Evolutionary conservation across 2,113 vertebrate species (phyloP), one percentile per base, ranked within the genome.

Genomic region (Cynoglossus semilaevis): DNA sequence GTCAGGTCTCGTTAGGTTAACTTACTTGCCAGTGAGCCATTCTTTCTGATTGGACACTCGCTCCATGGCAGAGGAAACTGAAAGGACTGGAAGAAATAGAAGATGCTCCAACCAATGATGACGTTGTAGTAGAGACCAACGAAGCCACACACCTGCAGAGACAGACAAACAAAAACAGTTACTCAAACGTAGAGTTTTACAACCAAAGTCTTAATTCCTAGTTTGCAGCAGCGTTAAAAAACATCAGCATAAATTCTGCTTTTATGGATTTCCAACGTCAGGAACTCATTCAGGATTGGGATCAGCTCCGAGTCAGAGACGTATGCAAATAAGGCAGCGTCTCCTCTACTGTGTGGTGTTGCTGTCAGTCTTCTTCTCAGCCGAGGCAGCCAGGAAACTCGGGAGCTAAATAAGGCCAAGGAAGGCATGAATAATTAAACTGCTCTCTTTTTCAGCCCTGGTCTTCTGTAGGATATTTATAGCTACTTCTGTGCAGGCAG

Each of bases 71-170:
- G 88, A 8, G 97, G 97, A 66, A 93, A 95, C 90, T 99, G 97
- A 86, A 99, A 99, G 35, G 97, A 98, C 85, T 99, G 93, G 74
- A 99, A 98, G 86, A 99, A 98, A 88, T 99, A 99, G 64, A 98
- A 99, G 89, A 99, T 95, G 82, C 96, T 98, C 97, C 97, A 99
- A 22, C 95, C 95, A 0, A 99, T 99, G 86, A 99, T 99, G 67
- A 99, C 97, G 0, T 99, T 99, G 65, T 99, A 99, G 72, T 99
- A 99, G 51, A 99, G 93, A 2, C 95, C 96, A 0, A 99, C 96
- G 45, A 98, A 98, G 50, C 95, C 95, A 54, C 95, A 98, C 36
- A 98, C 96, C 96, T 99, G 47, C 3, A 74, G 3, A 53, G 44
- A 60, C 1, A 72, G 17, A 71, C 1, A 63, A 35, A 63, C 19